These are phyloP conservation scores for Cyclina sinensis DNA, from an alignment of 1,140 invertebrate species.

Conservation along the genomic window DNA sequence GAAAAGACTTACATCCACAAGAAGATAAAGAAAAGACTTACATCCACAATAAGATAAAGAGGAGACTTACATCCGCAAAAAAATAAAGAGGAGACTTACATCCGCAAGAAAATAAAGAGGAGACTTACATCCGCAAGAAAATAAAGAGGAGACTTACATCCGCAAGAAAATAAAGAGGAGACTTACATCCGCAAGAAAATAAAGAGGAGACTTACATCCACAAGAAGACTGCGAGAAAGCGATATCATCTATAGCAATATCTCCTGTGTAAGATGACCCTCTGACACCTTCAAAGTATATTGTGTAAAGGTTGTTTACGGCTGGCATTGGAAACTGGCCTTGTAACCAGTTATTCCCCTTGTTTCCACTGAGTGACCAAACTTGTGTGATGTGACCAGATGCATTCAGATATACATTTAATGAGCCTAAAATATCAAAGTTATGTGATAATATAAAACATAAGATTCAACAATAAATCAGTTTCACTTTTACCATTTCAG, in stretches of 20 bases:
- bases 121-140: no score
- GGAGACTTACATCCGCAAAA: no score
- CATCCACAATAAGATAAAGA: no score
- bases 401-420: slow-evolving; percentile 82
- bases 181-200: no score
- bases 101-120: no score
- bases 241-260: slow-evolving; percentile 83
- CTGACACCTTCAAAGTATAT: slow-evolving; percentile 89
- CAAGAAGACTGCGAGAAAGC: slow-evolving; percentile 73
- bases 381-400: slow-evolving; percentile 60
- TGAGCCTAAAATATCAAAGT: slow-evolving; percentile 64
- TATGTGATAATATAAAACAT: background rate
- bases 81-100: no score
- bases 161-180: no score
- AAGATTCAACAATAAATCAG: no score
- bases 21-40: no score
- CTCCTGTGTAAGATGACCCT: slow-evolving; percentile 90
- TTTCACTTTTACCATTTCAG: no score
- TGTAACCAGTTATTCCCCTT: slow-evolving; percentile 80
- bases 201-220: slow-evolving; percentile 73
- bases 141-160: no score
- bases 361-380: slow-evolving; percentile 82
- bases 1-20: no score
- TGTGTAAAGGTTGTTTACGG: slow-evolving; percentile 59
- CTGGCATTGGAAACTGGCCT: slow-evolving; percentile 74